Evolutionary conservation across 2,888 invertebrate genomes (phyloP).

Genomic region (Dione vanillae): DNA sequence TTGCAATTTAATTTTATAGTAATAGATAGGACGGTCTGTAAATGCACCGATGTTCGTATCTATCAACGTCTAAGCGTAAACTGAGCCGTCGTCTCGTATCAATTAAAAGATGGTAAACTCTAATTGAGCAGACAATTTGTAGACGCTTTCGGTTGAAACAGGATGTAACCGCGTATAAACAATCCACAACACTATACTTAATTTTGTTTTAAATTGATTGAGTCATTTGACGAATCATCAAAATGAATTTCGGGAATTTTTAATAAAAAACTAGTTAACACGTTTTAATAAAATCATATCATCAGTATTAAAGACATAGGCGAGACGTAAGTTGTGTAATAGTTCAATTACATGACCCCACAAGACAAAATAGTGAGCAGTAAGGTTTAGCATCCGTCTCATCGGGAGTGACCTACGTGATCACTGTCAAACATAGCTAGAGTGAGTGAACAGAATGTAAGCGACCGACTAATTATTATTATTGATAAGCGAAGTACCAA

Average conservation of each 20-base stretch:
- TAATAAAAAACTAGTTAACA: too few relatives aligned
- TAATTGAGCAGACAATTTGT: constrained; percentile 68
- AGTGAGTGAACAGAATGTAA: constrained; percentile 29
- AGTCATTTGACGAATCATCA: constrained; percentile 7
- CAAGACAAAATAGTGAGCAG: constrained; percentile 32
- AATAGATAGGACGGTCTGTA: not conserved
- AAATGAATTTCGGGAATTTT: too few relatives aligned
- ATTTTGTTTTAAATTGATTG: constrained; percentile 10
- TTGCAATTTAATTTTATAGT: constrained; percentile 16
- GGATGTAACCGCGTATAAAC: constrained; percentile 72
- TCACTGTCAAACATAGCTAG: constrained; percentile 29
- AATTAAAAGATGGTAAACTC: constrained; percentile 71
- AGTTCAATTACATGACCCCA: constrained; percentile 43
- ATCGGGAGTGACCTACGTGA: constrained; percentile 33
- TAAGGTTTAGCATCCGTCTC: constrained; percentile 35
- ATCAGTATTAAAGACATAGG: constrained; percentile 18
- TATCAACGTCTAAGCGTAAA: constrained; percentile 58
- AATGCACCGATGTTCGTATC: constrained; percentile 47
- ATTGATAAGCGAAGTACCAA: constrained; percentile 13
- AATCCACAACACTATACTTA: constrained; percentile 27
- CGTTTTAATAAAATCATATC: constrained; percentile 12
- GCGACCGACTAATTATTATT: constrained; percentile 30
- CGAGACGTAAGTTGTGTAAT: constrained; percentile 38
- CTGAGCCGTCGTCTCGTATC: constrained; percentile 64
- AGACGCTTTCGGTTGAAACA: constrained; percentile 76